Evolutionary conservation across 2,888 invertebrate genomes (phyloP).

Genomic region (Harpalus rubripes): DNA sequence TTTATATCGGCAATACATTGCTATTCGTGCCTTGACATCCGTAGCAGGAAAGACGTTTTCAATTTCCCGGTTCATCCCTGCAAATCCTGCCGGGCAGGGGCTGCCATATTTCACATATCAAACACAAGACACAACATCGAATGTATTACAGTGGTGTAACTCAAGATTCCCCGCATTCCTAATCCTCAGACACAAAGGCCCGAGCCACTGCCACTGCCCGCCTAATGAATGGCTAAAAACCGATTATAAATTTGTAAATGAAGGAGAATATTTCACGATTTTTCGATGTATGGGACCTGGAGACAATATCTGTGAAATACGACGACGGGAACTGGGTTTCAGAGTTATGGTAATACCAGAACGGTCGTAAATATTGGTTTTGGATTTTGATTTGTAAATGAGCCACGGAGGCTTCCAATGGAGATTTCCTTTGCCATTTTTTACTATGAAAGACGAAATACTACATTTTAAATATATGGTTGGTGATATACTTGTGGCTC

Average conservation of each 20-base stretch:
- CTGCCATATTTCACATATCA: constrained; percentile 56
- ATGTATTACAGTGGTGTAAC: constrained; percentile 54
- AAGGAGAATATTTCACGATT: constrained; percentile 4
- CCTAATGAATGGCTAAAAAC: constrained; percentile 55
- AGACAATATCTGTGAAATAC: constrained; percentile 44
- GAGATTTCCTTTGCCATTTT: not conserved
- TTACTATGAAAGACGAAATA: not conserved
- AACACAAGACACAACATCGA: constrained; percentile 23
- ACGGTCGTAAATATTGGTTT: constrained; percentile 16
- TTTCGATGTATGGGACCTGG: constrained; percentile 26
- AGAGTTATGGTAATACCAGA: constrained; percentile 45
- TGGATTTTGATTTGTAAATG: constrained; percentile 9
- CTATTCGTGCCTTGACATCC: not conserved
- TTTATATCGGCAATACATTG: constrained; percentile 2
- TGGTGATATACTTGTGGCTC: no score
- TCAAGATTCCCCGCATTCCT: constrained; percentile 49
- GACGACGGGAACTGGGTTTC: constrained; percentile 38
- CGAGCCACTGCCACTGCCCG: not conserved
- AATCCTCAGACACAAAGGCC: constrained; percentile 49
- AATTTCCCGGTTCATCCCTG: constrained; percentile 56
- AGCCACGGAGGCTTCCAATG: not conserved
- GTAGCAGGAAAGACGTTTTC: constrained; percentile 56
- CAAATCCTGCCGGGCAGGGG: constrained; percentile 26
- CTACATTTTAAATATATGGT: no score
- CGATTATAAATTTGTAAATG: constrained; percentile 61